phyloP scores from a whole-genome alignment of 1,140 invertebrate species.

The Neotoxoptera formosana region DNA sequence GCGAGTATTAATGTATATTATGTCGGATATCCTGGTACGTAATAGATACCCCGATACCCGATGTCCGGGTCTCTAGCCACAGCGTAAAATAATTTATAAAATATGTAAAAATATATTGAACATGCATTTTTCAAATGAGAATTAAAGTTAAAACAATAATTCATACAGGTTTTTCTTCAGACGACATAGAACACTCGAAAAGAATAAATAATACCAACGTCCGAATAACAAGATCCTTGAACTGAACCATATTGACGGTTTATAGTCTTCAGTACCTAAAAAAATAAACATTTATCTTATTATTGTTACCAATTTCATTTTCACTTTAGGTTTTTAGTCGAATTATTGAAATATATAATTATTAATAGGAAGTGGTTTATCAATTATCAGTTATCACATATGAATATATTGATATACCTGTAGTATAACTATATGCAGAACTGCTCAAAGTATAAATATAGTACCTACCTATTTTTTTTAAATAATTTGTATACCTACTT shows the following conservation, averaged over 20 bases:
- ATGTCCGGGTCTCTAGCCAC: no score
- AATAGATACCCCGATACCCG: no score
- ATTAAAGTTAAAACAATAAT: background rate
- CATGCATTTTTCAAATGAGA: background rate
- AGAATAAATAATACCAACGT: conserved; percentile 20
- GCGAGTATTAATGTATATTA: no score
- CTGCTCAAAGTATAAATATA: no score
- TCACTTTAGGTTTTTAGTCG: background rate
- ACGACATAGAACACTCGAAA: background rate
- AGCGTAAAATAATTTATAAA: background rate
- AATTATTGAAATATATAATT: background rate
- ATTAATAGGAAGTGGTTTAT: no score
- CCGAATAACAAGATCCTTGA: background rate
- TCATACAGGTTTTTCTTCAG: conserved; percentile 40
- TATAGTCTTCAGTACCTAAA: background rate
- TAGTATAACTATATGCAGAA: no score
- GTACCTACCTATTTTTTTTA: no score
- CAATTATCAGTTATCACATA: no score
- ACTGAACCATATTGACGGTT: conserved; percentile 24
- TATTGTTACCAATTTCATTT: background rate
- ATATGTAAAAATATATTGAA: background rate
- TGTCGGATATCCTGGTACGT: no score
- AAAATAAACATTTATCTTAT: background rate
- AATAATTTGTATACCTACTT: no score
- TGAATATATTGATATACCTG: no score